phyloP scores from a whole-genome alignment of 2,797 vertebrate genomes.

The Coranthus polyacanthus region DNA sequence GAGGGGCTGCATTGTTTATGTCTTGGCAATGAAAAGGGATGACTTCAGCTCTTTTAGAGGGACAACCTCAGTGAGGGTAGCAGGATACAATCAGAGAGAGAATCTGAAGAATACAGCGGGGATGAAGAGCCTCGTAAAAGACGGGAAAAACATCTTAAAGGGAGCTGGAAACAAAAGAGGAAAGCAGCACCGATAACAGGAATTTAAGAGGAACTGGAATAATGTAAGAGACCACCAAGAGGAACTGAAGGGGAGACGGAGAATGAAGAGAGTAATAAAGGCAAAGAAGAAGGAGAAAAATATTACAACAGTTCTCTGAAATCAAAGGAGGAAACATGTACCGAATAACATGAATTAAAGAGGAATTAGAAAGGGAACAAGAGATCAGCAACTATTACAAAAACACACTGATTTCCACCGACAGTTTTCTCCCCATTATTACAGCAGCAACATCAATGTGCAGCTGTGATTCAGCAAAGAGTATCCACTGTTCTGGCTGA shows the following conservation, averaged over 20 bases:
- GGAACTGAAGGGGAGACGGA: background rate
- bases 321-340: slow-evolving; percentile 20
- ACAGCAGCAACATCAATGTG: slow-evolving; percentile 24
- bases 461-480: slow-evolving; percentile 51
- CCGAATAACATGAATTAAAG: background rate
- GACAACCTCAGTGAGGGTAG: slow-evolving; percentile 48
- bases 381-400: background rate
- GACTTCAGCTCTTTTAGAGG: slow-evolving; percentile 73
- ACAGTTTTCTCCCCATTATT: background rate
- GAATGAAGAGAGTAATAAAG: background rate
- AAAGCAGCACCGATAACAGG: background rate
- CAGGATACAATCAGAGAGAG: slow-evolving; percentile 23
- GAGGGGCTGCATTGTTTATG: slow-evolving; percentile 70
- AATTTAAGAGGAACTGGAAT: slow-evolving; percentile 36
- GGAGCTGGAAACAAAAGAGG: slow-evolving; percentile 24
- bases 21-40: slow-evolving; percentile 71
- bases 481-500: slow-evolving; percentile 19
- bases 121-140: slow-evolving; percentile 26
- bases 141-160: background rate
- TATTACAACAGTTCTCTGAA: background rate
- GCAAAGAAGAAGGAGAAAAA: background rate
- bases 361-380: slow-evolving; percentile 8
- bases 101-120: slow-evolving; percentile 7
- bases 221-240: slow-evolving; percentile 17
- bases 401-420: background rate